Conservation (phyloP, 1,140 invertebrate genomes). For the Palaemon carinicauda region DNA sequence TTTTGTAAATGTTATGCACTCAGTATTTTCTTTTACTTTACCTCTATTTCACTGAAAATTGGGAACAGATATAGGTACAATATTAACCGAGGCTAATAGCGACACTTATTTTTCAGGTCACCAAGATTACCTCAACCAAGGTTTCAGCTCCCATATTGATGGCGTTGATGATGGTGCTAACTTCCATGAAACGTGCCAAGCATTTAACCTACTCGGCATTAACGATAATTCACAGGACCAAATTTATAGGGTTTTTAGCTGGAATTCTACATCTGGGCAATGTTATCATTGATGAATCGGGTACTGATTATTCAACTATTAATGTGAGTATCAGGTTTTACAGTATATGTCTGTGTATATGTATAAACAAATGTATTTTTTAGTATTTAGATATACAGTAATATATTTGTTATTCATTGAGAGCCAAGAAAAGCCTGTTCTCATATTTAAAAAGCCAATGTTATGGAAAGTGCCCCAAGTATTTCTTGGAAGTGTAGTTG, state of each 20-base stretch:
- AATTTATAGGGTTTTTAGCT: conserved; percentile 84
- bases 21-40: no score
- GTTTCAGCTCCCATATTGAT: conserved; percentile 80
- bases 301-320: conserved; percentile 63
- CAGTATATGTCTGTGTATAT: no score
- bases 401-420: no score
- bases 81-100: neutral
- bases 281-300: conserved; percentile 74
- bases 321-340: conserved; percentile 26
- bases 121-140: conserved; percentile 87
- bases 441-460: no score
- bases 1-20: no score
- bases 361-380: no score
- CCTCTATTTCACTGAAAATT: no score
- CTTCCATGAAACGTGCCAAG: conserved; percentile 79
- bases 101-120: conserved; percentile 69
- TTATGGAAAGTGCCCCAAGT: no score
- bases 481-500: no score
- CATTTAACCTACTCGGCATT: conserved; percentile 81
- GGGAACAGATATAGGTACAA: no score
- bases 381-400: no score
- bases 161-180: conserved; percentile 81
- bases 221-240: conserved; percentile 80
- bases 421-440: no score
- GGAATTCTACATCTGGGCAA: conserved; percentile 93